Base-by-base conservation (phyloP, 1,140 invertebrate genomes). In the Chymomyza costata region DNA sequence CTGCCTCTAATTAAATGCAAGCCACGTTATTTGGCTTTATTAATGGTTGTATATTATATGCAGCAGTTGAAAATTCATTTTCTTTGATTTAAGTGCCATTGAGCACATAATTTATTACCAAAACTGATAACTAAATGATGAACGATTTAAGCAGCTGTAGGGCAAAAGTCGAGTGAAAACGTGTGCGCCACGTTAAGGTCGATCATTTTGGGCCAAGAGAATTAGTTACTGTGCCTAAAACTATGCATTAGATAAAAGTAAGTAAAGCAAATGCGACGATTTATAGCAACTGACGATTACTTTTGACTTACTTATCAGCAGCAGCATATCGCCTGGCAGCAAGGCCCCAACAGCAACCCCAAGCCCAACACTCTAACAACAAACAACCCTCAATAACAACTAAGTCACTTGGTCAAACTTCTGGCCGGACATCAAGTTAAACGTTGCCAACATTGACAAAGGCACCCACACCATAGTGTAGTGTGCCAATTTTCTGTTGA, bases 401-500 rank as follows among this genome's bases (percentile, higher is more conserved):
- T 58, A 39, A 56, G 57, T 55, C 50, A 68, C 41, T 73, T 57
- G 68, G 69, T 68, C 65, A 76, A 44, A 68, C 50, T 44, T n/a
- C n/a, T n/a, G n/a, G n/a, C n/a, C n/a, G n/a, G n/a, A n/a, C n/a
- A n/a, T n/a, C 32, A 71, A 52, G 63, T 68, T 60, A 59, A 73
- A 59, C 69, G 64, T 60, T 78, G 61, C 61, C 78, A 66, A 60
- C 69, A 73, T 41, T 39, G 68, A 57, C 70, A 76, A 32, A 25
- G 40, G 44, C 13, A 18, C 48, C 3, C 11, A 19, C 6, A 32
- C 10, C 16, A 35, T 14, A n/a, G n/a, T n/a, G n/a, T n/a, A n/a
- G n/a, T 71, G 66, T 76, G 70, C 66, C 70, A 76, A 76, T 76
- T 76, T 78, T 66, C 61, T 58, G 62, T 78, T 76, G 71, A 76